These are phyloP conservation scores for Eupithecia exiguata DNA, from an alignment of 2,888 invertebrate genomes.

Conservation along the genomic window DNA sequence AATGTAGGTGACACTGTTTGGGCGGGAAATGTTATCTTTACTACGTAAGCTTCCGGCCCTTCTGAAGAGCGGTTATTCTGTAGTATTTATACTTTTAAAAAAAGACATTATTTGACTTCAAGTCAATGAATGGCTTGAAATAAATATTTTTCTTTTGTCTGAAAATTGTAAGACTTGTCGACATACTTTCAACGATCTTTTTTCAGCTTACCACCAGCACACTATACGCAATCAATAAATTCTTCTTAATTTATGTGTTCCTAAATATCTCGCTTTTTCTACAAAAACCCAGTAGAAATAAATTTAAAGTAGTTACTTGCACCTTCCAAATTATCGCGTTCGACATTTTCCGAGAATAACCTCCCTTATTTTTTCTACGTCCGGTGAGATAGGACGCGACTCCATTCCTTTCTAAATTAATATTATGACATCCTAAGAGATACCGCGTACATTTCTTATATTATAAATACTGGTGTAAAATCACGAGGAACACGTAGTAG, in stretches of 20 bases:
- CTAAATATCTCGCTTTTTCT: background rate
- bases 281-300: background rate
- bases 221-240: background rate
- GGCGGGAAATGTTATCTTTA: constrained; percentile 58
- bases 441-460: constrained; percentile 24
- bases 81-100: background rate
- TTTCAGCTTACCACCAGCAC: background rate
- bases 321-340: background rate
- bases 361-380: constrained; percentile 39
- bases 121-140: background rate
- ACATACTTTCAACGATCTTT: background rate
- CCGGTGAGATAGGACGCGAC: constrained; percentile 41
- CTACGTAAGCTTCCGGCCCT: constrained; percentile 56
- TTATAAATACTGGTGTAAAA: constrained; percentile 8
- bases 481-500: no score
- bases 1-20: constrained; percentile 43
- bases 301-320: background rate
- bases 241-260: background rate
- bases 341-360: constrained; percentile 7
- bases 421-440: constrained; percentile 32
- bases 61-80: constrained; percentile 32
- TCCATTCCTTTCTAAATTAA: constrained; percentile 44
- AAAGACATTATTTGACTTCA: background rate
- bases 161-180: background rate
- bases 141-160: no score